A percentile compares a stretch with the other conserved stretches of the same genome.
Conservation (phyloP, 2,113 vertebrate genomes). For the Oxyura jamaicensis region DNA sequence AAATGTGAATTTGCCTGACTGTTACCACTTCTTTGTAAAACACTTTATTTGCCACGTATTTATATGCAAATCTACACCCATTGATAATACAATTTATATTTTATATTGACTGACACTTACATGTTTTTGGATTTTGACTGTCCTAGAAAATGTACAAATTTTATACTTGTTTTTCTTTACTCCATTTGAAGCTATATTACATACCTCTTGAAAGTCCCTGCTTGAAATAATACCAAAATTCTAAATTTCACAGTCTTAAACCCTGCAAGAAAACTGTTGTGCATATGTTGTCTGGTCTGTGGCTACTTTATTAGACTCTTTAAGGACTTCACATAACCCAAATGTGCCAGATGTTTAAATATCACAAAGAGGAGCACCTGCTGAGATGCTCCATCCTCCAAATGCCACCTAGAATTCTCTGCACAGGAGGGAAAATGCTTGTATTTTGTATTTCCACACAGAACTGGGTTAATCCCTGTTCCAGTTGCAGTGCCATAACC, state of each 20-base stretch:
- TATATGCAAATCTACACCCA: background rate
- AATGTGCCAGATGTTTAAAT: background rate
- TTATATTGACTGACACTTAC: background rate
- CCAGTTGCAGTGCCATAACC: background rate
- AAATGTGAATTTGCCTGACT: constrained; percentile 46
- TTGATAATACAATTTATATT: background rate
- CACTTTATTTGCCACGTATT: background rate
- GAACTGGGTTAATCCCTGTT: background rate
- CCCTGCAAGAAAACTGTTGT: background rate
- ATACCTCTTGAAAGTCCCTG: background rate
- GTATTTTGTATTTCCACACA: background rate
- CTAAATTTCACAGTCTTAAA: background rate
- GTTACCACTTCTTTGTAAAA: background rate
- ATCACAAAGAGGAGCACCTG: background rate
- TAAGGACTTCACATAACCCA: background rate
- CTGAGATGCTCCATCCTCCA: background rate
- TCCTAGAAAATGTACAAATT: background rate
- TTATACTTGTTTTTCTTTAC: background rate
- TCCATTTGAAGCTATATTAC: background rate
- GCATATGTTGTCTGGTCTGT: background rate
- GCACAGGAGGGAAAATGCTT: fast-evolving
- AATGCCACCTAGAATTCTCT: background rate
- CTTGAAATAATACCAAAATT: background rate
- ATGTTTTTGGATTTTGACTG: background rate
- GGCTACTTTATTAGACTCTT: background rate